These are phyloP conservation scores for Fulmarus glacialis DNA, from an alignment of 2,113 vertebrate genomes.

Conservation along the genomic window DNA sequence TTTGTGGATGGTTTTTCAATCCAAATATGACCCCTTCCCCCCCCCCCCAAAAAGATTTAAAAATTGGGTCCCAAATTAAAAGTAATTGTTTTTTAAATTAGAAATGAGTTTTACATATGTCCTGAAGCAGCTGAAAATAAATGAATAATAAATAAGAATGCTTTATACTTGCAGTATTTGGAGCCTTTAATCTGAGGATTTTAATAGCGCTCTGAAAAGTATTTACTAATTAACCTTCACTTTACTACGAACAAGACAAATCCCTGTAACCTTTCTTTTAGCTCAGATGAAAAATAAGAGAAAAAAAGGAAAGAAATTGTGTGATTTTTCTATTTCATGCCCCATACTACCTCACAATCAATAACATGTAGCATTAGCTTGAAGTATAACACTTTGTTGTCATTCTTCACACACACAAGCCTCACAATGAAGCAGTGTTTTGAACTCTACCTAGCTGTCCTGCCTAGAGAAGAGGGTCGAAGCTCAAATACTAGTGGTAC, in stretches of 20 bases:
- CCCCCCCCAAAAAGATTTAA: background rate
- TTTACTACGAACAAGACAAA: background rate
- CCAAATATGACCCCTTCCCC: background rate
- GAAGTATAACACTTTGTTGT: background rate
- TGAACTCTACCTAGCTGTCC: background rate
- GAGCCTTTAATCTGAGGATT: slow-evolving; percentile 5
- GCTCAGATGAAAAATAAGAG: background rate
- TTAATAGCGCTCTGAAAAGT: slow-evolving; percentile 6
- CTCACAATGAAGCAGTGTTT: background rate
- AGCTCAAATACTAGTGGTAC: background rate
- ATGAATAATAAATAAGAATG: slow-evolving; percentile 29
- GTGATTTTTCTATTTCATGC: background rate
- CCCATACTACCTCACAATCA: background rate
- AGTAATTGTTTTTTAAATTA: background rate
- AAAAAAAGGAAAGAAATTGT: background rate
- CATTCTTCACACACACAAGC: background rate
- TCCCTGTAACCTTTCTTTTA: background rate
- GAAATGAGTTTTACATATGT: background rate
- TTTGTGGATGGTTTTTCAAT: background rate
- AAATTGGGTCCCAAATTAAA: background rate
- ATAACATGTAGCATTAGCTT: background rate
- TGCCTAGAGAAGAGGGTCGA: rapidly evolving
- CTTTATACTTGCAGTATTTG: slow-evolving; percentile 3
- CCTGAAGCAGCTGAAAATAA: slow-evolving; percentile 11
- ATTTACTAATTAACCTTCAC: slow-evolving; percentile 40